A percentile compares a stretch with the other conserved stretches of the same genome.
Conservation (phyloP, 2,797 vertebrate species). For the Rhinichthys osculus region DNA sequence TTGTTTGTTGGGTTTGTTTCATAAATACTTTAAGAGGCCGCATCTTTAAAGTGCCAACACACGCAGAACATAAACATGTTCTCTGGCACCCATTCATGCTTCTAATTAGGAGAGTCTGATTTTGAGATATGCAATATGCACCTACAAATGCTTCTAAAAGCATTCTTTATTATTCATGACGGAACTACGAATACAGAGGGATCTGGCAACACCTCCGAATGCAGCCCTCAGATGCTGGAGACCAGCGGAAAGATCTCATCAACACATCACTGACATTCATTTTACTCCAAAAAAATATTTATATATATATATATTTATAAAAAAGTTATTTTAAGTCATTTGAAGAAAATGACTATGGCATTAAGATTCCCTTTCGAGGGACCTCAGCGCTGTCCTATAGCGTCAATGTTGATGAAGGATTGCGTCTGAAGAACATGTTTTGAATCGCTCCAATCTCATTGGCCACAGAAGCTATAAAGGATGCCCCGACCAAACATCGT, state of each 20-base stretch:
- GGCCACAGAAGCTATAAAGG: no score
- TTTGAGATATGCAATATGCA: constrained; percentile 75
- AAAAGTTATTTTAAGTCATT: no score
- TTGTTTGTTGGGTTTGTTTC: constrained; percentile 77
- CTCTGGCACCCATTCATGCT: constrained; percentile 79
- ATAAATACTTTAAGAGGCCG: constrained; percentile 83
- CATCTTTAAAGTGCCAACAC: constrained; percentile 80
- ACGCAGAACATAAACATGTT: constrained; percentile 72
- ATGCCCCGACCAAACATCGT: no score
- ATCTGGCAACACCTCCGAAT: constrained; percentile 69
- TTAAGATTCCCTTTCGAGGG: background rate
- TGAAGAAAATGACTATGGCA: background rate
- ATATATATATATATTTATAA: no score
- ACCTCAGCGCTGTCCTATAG: no score
- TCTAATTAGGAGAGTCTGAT: constrained; percentile 81
- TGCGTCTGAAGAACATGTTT: no score
- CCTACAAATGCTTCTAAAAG: constrained; percentile 78
- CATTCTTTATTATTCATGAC: constrained; percentile 81
- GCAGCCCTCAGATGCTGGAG: constrained; percentile 49
- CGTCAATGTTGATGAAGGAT: no score
- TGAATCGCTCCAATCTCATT: no score
- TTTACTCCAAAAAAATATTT: background rate
- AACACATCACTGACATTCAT: background rate
- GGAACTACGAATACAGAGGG: constrained; percentile 72
- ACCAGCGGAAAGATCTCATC: background rate